Conservation (phyloP, 92 coral and sea anemone species). For the Paragorgia papillata region DNA sequence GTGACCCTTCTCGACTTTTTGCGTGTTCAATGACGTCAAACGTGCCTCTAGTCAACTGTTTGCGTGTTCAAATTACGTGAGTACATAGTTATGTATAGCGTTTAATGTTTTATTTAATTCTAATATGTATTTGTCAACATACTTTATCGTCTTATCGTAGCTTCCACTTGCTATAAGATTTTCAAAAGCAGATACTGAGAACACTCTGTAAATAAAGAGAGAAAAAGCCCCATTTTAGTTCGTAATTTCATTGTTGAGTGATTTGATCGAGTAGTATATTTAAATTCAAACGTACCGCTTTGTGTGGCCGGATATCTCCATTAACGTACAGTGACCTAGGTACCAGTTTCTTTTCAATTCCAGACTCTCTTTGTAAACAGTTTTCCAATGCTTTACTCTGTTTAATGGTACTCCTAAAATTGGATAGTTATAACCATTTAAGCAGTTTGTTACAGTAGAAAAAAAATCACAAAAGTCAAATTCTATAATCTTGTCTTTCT, state of each 20-base stretch:
- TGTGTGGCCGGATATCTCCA: slow-evolving; percentile 83
- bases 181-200: slow-evolving; percentile 73
- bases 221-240: too few species aligned
- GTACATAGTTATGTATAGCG: too few species aligned
- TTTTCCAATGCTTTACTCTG: slow-evolving; percentile 83
- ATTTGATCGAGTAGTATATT: not conserved
- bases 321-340: slow-evolving; percentile 78
- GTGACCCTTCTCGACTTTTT: too few species aligned
- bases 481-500: not conserved
- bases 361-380: slow-evolving; percentile 76
- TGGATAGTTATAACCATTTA: not conserved
- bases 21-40: not conserved
- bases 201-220: slow-evolving; percentile 68
- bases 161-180: slow-evolving; percentile 94
- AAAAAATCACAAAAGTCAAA: too few species aligned
- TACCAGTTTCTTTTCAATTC: slow-evolving; percentile 91
- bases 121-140: slow-evolving; percentile 36
- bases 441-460: not conserved
- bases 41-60: too few species aligned
- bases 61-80: too few species aligned
- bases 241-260: too few species aligned
- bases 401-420: slow-evolving; percentile 77
- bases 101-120: too few species aligned
- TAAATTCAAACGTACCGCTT: slow-evolving; percentile 54
- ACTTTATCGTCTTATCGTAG: slow-evolving; percentile 89